phyloP scores from a whole-genome alignment of 2,113 vertebrate genomes.

The Coracopsis vasa region DNA sequence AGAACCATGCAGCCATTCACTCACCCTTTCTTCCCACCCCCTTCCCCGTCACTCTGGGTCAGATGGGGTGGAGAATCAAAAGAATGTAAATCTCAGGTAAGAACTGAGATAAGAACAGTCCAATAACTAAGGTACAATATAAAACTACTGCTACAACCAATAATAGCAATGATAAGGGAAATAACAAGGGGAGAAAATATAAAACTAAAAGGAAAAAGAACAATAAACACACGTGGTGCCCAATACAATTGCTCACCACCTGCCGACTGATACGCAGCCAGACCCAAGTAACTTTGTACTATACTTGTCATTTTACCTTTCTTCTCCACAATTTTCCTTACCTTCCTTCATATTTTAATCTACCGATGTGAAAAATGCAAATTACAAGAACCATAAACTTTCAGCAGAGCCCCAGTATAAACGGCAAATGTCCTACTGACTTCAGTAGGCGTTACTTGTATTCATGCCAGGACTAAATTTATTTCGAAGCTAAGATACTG shows the following conservation, averaged over 20 bases:
- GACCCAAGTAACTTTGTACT: neutral
- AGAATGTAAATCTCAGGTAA: neutral
- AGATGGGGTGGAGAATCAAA: neutral
- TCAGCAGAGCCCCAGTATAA: neutral
- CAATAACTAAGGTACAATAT: neutral
- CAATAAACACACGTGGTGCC: neutral
- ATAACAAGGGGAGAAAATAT: neutral
- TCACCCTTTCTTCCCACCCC: neutral
- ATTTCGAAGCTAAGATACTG: neutral
- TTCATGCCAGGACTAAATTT: neutral
- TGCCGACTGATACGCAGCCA: neutral
- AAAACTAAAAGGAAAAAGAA: neutral
- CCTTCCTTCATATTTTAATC: neutral
- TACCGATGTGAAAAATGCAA: neutral
- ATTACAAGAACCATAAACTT: neutral
- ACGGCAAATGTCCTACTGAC: neutral
- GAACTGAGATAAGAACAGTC: neutral
- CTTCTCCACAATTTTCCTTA: neutral
- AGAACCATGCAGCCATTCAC: neutral
- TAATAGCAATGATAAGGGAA: neutral
- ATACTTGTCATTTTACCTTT: neutral
- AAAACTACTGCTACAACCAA: neutral
- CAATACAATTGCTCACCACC: neutral
- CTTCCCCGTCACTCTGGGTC: neutral
- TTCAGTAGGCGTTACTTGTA: neutral